Base-by-base conservation (phyloP, 2,797 vertebrate species). In the Sebastiscus tertius region DNA sequence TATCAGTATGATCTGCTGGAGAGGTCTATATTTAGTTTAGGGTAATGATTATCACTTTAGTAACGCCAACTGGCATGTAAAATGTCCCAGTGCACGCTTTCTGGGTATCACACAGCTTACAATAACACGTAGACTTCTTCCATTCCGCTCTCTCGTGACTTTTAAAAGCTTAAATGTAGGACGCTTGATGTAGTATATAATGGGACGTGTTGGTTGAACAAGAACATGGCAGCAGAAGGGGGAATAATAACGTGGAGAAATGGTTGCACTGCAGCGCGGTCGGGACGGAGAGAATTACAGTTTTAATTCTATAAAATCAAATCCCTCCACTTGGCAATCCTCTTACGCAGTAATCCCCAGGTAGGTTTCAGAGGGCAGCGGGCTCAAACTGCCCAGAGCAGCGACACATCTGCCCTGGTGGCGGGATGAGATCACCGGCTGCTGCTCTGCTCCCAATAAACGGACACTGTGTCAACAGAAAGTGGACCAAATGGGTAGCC, bases 221-320 rank as follows among this genome's bases (percentile, higher is more conserved):
- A 55, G 65, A 79, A 20, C 64, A 29, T 1, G 46, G 62, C 74
- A 61, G 73, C 18, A 1, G 36, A 58, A 8, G 46, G 14, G n/a
- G 20, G 36, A 68, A 72, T 75, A 83, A 76, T 85, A 77, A 69
- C 18, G 60, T 74, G 68, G 71, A 80, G 66, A 76, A 84, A 87
- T 62, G 77, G 81, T 66, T 74, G 80, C 62, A 42, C 20, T 69
- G 83, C 62, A 59, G 72, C 76, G 22, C 16, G 52, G 69, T 9
- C 10, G 42, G 67, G 75, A 88, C 46, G 79, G 84, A 91, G 78
- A 93, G 92, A 92, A 92, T 93, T 93, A 90, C 88, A 90, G 87
- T 93, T 95, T 92, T 90, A 92, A 93, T 93, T 94, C 88, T 89
- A 92, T 93, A 93, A 93, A 94, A 92, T 92, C 82, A 92, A 95